A percentile compares a stretch with the other conserved stretches of the same genome.
Evolutionary conservation across 1,140 invertebrate genomes (phyloP).

Genomic region (Trichonephila inaurata): DNA sequence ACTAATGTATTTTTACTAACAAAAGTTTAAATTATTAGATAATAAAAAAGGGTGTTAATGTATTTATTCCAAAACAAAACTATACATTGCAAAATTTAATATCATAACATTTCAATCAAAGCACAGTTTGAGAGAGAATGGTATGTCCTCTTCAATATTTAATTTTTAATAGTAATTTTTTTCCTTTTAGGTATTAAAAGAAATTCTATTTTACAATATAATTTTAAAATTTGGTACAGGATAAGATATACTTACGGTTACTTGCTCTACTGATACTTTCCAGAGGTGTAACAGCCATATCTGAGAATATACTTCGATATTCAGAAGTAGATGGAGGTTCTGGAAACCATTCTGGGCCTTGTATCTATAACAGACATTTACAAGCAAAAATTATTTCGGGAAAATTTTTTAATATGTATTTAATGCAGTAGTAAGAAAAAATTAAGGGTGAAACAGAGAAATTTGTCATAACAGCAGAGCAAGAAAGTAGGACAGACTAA

Average conservation of each 20-base stretch:
- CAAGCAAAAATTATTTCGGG: background rate
- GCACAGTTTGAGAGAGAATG: too few relatives aligned
- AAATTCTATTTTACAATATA: too few relatives aligned
- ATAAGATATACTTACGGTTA: conserved; percentile 57
- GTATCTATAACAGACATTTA: conserved; percentile 54
- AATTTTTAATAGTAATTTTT: too few relatives aligned
- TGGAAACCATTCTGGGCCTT: conserved; percentile 77
- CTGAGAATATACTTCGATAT: conserved; percentile 76
- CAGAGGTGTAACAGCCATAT: conserved; percentile 60
- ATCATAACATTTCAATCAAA: too few relatives aligned
- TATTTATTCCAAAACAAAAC: too few relatives aligned
- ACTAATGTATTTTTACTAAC: too few relatives aligned
- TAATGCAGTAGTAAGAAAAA: background rate
- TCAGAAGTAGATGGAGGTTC: conserved; percentile 74
- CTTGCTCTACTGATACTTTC: conserved; percentile 68
- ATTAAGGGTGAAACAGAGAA: background rate
- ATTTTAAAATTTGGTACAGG: background rate
- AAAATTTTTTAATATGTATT: background rate
- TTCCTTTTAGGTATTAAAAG: too few relatives aligned
- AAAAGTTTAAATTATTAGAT: too few relatives aligned
- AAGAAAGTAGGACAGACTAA: background rate
- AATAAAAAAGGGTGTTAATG: too few relatives aligned
- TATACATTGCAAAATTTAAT: too few relatives aligned
- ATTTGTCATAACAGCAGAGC: background rate
- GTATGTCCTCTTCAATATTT: too few relatives aligned